Base-by-base conservation (phyloP, 1,140 invertebrate genomes). In the Brachionus koreanus region DNA sequence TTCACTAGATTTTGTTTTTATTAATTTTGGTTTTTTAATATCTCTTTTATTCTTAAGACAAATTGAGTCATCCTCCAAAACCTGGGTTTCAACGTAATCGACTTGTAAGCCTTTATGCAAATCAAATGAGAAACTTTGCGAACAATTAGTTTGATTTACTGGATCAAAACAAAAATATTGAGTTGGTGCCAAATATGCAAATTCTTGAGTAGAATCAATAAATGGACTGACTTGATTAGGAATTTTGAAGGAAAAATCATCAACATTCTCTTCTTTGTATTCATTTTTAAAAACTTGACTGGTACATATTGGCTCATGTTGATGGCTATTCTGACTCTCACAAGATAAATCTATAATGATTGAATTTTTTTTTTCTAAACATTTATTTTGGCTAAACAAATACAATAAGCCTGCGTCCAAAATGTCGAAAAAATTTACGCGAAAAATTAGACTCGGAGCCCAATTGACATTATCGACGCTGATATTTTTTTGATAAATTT, bases 131-230 rank as follows among this genome's bases (percentile, higher is more conserved):
- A 57, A 57, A 25, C 9, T 57, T 57, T 57, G 63, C 33, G 63
- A 67, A 10, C 10, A 0, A 13, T 33, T 25, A 57, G 19, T 0
- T 57, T 57, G n/a, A 2, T 57, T 19, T 19, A 19, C 13, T 9
- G 39, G 69, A 13, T 74, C 69, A 43, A 46, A 25, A 39, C 23
- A 23, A 74, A 67, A 67, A 33, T n/a, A 35, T 5, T 74, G 69
- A 7, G 69, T 25, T 3, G 69, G 39, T 46, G n/a, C 39, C 2
- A 46, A 29, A 35, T 23, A 46, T 9, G 12, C 43, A 74, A 74
- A 74, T 25, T 23, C 39, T 46, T 74, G 69, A 23, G 69, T 74
- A n/a, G 69, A 16, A 25, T 43, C 69, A 49, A 74, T 46, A 46
- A 46, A 35, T 67, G 63, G 63, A n/a, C 10, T 25, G 35, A 57